phyloP scores from a whole-genome alignment of 2,888 invertebrate genomes.

The Villa cingulata region DNA sequence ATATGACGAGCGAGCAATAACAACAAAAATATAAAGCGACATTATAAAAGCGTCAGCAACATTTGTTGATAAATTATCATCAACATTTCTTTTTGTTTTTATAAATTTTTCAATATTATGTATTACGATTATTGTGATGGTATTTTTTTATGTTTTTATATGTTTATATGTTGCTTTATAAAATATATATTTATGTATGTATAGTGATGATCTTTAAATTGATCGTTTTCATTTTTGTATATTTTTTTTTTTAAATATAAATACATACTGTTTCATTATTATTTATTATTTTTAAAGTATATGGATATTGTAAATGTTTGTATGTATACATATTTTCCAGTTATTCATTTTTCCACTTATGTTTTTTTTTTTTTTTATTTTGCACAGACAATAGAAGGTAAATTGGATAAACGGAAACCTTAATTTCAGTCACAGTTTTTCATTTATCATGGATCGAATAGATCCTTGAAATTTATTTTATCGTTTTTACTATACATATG shows the following conservation, averaged over 20 bases:
- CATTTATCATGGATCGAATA: background rate
- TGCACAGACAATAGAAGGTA: background rate
- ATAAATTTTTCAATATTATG: no score
- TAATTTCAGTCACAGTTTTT: background rate
- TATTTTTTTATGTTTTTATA: no score
- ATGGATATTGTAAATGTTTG: background rate
- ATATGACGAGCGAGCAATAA: no score
- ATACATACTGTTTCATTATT: background rate
- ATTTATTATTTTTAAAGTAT: no score
- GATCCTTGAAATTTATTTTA: background rate
- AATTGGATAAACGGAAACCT: background rate
- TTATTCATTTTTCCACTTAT: background rate
- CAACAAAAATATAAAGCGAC: no score
- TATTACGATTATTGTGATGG: no score
- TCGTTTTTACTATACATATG: no score
- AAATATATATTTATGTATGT: no score
- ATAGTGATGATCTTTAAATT: background rate
- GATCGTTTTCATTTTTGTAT: background rate
- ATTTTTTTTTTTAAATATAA: background rate
- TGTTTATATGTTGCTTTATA: no score
- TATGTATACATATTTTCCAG: background rate
- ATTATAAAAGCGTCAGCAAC: no score
- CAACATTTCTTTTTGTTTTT: no score
- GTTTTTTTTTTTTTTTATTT: background rate
- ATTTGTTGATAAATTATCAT: no score